Percentiles rank a stretch among this genome's conserved stretches.
Conservation (phyloP, 1,140 invertebrate species). For the Magallana ariakensis region DNA sequence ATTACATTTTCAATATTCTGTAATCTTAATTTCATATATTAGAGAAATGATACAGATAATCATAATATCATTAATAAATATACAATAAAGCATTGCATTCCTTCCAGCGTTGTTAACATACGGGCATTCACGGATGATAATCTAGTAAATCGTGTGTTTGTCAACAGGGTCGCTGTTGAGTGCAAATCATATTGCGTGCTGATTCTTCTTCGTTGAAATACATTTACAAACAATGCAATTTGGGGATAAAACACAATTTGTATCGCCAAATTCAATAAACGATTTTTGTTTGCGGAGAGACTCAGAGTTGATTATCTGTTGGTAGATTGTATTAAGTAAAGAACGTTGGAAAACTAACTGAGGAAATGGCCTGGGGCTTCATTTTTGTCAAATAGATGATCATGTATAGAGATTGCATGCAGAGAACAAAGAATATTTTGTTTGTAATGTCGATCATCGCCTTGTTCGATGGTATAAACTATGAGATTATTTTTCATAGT, state of each 20-base stretch:
- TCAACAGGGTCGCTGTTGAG: not conserved
- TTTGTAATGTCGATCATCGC: too few species aligned
- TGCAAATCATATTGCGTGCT: not conserved
- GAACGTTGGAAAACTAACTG: not conserved
- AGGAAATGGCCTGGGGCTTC: not conserved
- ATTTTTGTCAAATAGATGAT: not conserved
- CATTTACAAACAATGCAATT: not conserved
- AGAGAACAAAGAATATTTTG: too few species aligned
- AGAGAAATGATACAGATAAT: too few species aligned
- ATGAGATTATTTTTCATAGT: too few species aligned
- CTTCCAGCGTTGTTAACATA: too few species aligned
- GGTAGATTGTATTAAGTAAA: not conserved
- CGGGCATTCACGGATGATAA: not conserved
- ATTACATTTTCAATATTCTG: too few species aligned
- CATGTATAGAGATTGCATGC: not conserved
- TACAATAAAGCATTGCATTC: too few species aligned
- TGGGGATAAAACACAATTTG: constrained; percentile 8
- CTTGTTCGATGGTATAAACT: too few species aligned
- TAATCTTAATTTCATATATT: too few species aligned
- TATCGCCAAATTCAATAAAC: not conserved
- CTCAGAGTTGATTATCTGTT: not conserved
- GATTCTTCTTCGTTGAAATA: not conserved
- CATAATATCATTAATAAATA: too few species aligned
- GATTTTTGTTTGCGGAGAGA: not conserved
- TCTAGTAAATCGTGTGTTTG: not conserved